A percentile compares a stretch with the other conserved stretches of the same genome.
Evolutionary conservation across 2,888 invertebrate species (phyloP).

Genomic region (Phania funesta): DNA sequence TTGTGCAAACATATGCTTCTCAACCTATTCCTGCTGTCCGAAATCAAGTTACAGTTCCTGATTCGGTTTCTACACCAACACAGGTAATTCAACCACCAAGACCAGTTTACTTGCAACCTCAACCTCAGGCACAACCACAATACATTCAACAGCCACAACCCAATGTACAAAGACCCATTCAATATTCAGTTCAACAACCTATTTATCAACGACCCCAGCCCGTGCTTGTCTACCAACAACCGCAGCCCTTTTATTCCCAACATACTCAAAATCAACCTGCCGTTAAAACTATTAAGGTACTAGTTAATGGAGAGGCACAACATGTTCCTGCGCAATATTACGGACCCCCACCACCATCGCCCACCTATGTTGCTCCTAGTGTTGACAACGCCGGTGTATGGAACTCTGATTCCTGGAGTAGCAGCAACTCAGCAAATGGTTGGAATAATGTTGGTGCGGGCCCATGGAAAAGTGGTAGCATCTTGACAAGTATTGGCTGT

Average conservation of each 20-base stretch:
- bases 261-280: slow-evolving; percentile 8
- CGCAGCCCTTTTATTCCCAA: too few relatives aligned
- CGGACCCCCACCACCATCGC: slow-evolving; percentile 38
- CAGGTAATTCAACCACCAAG: slow-evolving; percentile 56
- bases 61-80: background rate
- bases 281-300: slow-evolving; percentile 33
- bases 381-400: slow-evolving; percentile 12
- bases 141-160: slow-evolving; percentile 71
- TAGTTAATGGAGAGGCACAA: slow-evolving; percentile 44
- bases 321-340: slow-evolving; percentile 47
- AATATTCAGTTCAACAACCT: slow-evolving; percentile 18
- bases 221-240: slow-evolving; percentile 38
- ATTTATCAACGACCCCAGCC: slow-evolving; percentile 40
- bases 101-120: slow-evolving; percentile 55
- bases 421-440: background rate
- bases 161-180: slow-evolving; percentile 68
- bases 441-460: slow-evolving; percentile 15
- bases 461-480: slow-evolving; percentile 53
- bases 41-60: slow-evolving; percentile 9
- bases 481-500: slow-evolving; percentile 53
- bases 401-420: slow-evolving; percentile 40
- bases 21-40: slow-evolving; percentile 22
- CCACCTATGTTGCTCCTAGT: slow-evolving; percentile 1
- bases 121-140: slow-evolving; percentile 59
- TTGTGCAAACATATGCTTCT: slow-evolving; percentile 26